Conservation (phyloP, 1,140 invertebrate genomes). For the Pararge aegeria region DNA sequence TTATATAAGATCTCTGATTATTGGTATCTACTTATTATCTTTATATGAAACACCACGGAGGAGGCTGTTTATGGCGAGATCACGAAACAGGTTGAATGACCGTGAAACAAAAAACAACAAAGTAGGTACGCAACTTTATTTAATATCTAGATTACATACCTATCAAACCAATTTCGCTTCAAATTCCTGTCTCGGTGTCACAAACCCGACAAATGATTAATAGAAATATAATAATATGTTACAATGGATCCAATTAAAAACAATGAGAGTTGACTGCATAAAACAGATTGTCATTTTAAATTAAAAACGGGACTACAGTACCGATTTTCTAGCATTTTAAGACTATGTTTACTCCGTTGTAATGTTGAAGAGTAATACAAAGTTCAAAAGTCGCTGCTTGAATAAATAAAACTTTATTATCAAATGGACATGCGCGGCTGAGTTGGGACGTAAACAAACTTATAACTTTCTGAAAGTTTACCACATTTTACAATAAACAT, state of each 20-base stretch:
- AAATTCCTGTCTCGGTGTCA: not conserved
- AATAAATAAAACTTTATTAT: conserved; percentile 45
- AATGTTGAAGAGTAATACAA: not conserved
- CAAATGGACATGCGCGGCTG: conserved; percentile 66
- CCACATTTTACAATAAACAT: conserved; percentile 23
- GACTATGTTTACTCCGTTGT: not conserved
- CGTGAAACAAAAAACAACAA: conserved; percentile 34
- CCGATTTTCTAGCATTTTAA: not conserved
- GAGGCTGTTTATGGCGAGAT: conserved; percentile 45
- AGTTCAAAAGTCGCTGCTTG: conserved; percentile 25
- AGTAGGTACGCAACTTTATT: conserved; percentile 14
- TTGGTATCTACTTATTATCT: not conserved
- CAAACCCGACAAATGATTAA: conserved; percentile 12
- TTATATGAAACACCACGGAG: conserved; percentile 32
- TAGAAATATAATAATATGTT: conserved; percentile 5
- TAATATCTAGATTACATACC: conserved; percentile 18
- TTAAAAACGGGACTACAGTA: no score
- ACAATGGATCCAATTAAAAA: conserved; percentile 9
- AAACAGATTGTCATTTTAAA: no score
- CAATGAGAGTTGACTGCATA: not conserved
- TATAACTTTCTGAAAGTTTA: conserved; percentile 55
- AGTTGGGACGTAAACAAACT: conserved; percentile 69
- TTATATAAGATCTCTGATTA: not conserved
- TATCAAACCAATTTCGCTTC: conserved; percentile 11
- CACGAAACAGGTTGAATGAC: conserved; percentile 53